Conservation (phyloP, 1,140 invertebrate species). For the Euglossa dilemma region DNA sequence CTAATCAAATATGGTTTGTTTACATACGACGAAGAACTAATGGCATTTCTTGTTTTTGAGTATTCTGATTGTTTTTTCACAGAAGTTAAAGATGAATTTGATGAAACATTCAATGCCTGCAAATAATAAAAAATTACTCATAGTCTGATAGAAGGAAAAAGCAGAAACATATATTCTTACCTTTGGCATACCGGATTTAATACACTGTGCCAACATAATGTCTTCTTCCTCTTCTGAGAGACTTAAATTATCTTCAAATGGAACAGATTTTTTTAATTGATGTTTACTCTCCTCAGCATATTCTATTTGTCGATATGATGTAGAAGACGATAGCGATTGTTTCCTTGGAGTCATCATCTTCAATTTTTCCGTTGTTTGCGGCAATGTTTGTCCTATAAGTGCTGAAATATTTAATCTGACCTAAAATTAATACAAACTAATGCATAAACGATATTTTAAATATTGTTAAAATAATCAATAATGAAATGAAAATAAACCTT, state of each 20-base stretch:
- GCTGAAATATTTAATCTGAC: slow-evolving; percentile 46
- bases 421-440: slow-evolving; percentile 27
- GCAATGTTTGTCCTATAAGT: slow-evolving; percentile 21
- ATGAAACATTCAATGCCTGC: slow-evolving; percentile 33
- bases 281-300: slow-evolving; percentile 20
- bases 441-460: background rate
- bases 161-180: slow-evolving; percentile 20
- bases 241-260: slow-evolving; percentile 68
- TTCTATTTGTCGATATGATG: slow-evolving; percentile 25
- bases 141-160: background rate
- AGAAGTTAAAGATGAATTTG: slow-evolving; percentile 1
- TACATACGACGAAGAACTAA: background rate
- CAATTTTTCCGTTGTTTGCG: slow-evolving; percentile 26
- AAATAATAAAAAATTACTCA: background rate
- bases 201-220: slow-evolving; percentile 76
- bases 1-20: slow-evolving; percentile 24
- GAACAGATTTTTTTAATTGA: slow-evolving; percentile 37
- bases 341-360: background rate
- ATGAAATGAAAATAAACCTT: slow-evolving; percentile 55
- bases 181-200: slow-evolving; percentile 77
- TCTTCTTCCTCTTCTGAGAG: slow-evolving; percentile 77
- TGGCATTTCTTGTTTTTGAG: background rate
- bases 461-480: background rate
- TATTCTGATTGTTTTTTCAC: slow-evolving; percentile 6
- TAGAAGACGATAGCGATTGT: background rate